Conservation (phyloP, 1,140 invertebrate genomes). For the Drosophila watanabei region DNA sequence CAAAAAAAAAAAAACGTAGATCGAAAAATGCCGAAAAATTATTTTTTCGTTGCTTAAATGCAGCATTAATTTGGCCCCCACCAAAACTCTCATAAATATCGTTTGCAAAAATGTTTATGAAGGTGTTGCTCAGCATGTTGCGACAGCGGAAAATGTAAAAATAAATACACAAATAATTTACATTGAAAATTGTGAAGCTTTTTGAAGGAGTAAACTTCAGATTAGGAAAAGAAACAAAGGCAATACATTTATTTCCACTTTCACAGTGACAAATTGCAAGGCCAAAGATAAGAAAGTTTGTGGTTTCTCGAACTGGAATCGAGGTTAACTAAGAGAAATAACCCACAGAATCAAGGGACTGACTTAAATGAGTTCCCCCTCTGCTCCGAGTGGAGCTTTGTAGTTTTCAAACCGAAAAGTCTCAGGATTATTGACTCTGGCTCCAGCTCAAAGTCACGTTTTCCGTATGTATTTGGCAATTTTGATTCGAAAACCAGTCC, state of each 20-base stretch:
- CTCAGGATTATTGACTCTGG: conserved; percentile 7
- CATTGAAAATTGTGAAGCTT: conserved; percentile 4
- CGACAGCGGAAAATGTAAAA: conserved; percentile 49
- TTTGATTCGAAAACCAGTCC: conserved; percentile 39
- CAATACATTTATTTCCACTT: conserved; percentile 62
- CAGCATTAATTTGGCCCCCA: conserved; percentile 71
- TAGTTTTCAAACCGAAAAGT: conserved; percentile 17
- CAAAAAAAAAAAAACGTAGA: conserved; percentile 3
- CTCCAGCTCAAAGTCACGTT: conserved; percentile 60
- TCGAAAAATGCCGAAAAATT: conserved; percentile 66
- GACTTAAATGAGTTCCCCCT: background rate
- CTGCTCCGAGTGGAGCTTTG: background rate
- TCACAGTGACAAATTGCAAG: conserved; percentile 17
- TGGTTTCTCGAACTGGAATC: conserved; percentile 53
- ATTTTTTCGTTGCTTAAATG: conserved; percentile 78
- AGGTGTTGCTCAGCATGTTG: conserved; percentile 72
- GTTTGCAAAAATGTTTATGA: conserved; percentile 56
- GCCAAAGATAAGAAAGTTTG: conserved; percentile 66
- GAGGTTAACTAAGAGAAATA: conserved; percentile 72
- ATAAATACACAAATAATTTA: background rate
- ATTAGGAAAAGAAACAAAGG: conserved; percentile 47
- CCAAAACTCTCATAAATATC: conserved; percentile 64
- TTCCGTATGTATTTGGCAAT: conserved; percentile 75
- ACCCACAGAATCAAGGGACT: conserved; percentile 12
- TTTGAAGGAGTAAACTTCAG: conserved; percentile 58